These are phyloP conservation scores for Chorisops tibialis DNA, from an alignment of 2,888 invertebrate species.

Conservation along the genomic window DNA sequence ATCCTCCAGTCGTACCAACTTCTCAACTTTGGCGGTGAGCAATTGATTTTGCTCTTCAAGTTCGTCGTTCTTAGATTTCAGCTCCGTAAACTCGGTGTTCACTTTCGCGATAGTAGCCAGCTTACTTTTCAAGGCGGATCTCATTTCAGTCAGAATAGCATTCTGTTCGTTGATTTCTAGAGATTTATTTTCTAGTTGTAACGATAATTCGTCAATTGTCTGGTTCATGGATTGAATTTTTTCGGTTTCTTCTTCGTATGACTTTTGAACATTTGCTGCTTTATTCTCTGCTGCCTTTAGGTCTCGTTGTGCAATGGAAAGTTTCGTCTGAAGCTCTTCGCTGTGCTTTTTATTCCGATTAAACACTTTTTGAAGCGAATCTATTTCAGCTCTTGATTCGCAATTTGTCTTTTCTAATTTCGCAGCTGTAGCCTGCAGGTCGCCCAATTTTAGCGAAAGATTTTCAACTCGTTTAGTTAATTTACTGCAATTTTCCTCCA, in stretches of 20 bases:
- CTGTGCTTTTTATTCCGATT: not conserved
- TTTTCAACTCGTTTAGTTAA: conserved; percentile 40
- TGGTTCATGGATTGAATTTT: not conserved
- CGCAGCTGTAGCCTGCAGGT: conserved; percentile 37
- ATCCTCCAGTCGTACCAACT: not conserved
- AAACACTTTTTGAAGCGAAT: conserved; percentile 5
- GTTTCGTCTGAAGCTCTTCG: conserved; percentile 1
- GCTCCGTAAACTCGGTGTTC: not conserved
- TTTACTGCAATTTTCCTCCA: conserved; percentile 7
- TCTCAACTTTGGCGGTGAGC: not conserved
- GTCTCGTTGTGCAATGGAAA: not conserved
- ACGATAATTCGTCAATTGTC: not conserved
- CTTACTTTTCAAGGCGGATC: not conserved
- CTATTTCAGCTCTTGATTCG: conserved; percentile 7
- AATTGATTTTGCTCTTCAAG: not conserved
- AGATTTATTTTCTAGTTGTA: not conserved
- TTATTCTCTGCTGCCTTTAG: conserved; percentile 7
- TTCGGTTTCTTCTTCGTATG: not conserved
- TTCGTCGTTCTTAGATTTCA: not conserved
- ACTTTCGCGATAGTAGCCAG: not conserved
- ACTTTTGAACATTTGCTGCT: not conserved
- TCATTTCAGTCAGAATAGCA: not conserved
- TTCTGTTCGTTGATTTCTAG: not conserved
- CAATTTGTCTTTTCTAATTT: conserved; percentile 36
- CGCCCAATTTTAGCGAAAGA: conserved; percentile 39